phyloP scores from a whole-genome alignment of 1,140 invertebrate species.

The Aplysia californica region DNA sequence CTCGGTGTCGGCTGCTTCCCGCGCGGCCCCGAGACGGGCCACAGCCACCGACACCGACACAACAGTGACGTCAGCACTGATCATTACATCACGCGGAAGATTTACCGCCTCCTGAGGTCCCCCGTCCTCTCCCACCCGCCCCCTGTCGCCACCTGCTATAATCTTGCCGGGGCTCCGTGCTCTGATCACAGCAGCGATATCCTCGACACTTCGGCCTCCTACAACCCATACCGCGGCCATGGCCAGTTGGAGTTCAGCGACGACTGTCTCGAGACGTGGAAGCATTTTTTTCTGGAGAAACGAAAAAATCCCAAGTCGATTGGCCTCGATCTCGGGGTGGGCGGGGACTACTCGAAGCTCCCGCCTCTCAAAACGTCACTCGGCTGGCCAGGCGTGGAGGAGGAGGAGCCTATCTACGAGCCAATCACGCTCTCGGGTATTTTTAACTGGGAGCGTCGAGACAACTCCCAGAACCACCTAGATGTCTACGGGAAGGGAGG shows the following conservation, averaged over 20 bases:
- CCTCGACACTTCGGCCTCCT: too few relatives aligned
- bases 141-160: too few relatives aligned
- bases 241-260: too few relatives aligned
- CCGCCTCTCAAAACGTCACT: too few relatives aligned
- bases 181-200: too few relatives aligned
- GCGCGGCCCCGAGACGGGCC: not conserved
- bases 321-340: not conserved
- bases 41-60: conserved; percentile 1
- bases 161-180: too few relatives aligned
- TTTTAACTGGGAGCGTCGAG: too few relatives aligned
- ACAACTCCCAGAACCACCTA: too few relatives aligned
- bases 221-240: too few relatives aligned
- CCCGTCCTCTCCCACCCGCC: not conserved
- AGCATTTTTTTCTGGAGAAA: not conserved
- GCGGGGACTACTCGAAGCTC: not conserved
- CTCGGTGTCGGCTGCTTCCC: not conserved
- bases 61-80: conserved; percentile 20
- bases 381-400: not conserved
- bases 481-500: too few relatives aligned
- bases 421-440: not conserved
- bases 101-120: not conserved
- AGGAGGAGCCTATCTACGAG: not conserved
- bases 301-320: not conserved
- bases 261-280: not conserved
- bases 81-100: not conserved